A percentile compares a stretch with the other conserved stretches of the same genome.
Evolutionary conservation across 2,797 vertebrate genomes (phyloP).

Genomic region (Danio choprae): DNA sequence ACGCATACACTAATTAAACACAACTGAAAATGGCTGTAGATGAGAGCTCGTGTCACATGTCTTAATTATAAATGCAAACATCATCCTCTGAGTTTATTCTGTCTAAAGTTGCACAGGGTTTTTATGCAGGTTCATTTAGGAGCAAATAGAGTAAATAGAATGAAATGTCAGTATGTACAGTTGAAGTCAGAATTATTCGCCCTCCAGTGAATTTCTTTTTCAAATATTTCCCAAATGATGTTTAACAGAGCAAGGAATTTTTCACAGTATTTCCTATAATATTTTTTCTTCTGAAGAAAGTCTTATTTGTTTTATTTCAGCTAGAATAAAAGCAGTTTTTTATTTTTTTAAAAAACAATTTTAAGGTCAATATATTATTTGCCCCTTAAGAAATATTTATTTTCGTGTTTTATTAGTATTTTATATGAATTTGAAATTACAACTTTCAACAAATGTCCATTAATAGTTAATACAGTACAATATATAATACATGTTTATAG

Average conservation of each 20-base stretch:
- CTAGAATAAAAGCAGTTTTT: too few relatives aligned
- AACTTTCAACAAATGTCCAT: neutral
- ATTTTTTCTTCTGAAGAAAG: too few relatives aligned
- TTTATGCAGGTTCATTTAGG: neutral
- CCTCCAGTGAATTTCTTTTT: too few relatives aligned
- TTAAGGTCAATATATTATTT: too few relatives aligned
- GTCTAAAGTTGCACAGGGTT: neutral
- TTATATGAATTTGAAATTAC: neutral
- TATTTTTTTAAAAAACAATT: too few relatives aligned
- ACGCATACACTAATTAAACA: neutral
- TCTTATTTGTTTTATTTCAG: too few relatives aligned
- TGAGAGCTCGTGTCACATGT: constrained; percentile 7
- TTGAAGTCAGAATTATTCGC: too few relatives aligned
- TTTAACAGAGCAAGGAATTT: too few relatives aligned
- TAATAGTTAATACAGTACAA: neutral
- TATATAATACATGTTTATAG: too few relatives aligned
- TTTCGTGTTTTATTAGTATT: neutral
- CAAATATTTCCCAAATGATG: too few relatives aligned
- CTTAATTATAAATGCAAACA: neutral
- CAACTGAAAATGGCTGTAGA: neutral
- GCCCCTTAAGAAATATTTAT: too few relatives aligned
- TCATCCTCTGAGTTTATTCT: neutral
- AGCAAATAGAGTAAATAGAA: neutral
- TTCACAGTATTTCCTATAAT: too few relatives aligned
- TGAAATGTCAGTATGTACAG: neutral